phyloP scores from a whole-genome alignment of 1,140 invertebrate species.

The Drosophila arawakana region DNA sequence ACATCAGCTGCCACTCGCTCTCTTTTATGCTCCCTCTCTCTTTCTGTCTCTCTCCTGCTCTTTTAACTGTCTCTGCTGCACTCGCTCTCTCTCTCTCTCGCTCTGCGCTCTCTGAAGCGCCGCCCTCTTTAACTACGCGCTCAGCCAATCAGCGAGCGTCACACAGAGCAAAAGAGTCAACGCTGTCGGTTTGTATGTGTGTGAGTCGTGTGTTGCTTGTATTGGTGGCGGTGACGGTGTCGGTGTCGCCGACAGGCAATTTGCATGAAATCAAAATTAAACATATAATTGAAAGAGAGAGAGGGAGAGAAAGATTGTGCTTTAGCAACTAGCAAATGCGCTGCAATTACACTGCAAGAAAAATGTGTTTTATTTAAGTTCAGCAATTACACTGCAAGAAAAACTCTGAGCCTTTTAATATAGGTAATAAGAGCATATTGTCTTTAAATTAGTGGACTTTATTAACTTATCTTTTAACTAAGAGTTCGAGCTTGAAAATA shows the following conservation, averaged over 20 bases:
- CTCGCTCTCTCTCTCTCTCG: conserved; percentile 7
- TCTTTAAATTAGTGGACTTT: no score
- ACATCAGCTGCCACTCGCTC: conserved; percentile 25
- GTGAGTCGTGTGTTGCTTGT: conserved; percentile 2
- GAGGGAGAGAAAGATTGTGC: neutral
- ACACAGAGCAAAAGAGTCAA: conserved; percentile 5
- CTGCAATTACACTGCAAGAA: conserved; percentile 9
- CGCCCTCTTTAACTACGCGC: conserved; percentile 37
- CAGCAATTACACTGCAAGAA: neutral
- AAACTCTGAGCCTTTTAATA: no score
- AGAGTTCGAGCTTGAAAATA: no score
- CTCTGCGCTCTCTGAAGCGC: conserved; percentile 20
- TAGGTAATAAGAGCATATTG: no score
- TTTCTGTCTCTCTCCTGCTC: conserved; percentile 3
- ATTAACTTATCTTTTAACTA: no score
- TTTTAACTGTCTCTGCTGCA: conserved; percentile 10
- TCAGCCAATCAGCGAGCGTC: conserved; percentile 50
- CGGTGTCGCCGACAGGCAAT: conserved; percentile 80
- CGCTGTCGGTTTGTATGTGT: conserved; percentile 10
- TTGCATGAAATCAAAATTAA: conserved; percentile 83
- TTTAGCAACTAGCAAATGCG: conserved; percentile 27
- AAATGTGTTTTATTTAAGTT: no score
- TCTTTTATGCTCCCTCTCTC: neutral
- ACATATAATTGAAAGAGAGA: conserved; percentile 51
- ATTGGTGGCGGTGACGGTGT: conserved; percentile 59